These are phyloP conservation scores for Stigmatopora argus DNA, from an alignment of 2,113 vertebrate genomes.

Conservation along the genomic window DNA sequence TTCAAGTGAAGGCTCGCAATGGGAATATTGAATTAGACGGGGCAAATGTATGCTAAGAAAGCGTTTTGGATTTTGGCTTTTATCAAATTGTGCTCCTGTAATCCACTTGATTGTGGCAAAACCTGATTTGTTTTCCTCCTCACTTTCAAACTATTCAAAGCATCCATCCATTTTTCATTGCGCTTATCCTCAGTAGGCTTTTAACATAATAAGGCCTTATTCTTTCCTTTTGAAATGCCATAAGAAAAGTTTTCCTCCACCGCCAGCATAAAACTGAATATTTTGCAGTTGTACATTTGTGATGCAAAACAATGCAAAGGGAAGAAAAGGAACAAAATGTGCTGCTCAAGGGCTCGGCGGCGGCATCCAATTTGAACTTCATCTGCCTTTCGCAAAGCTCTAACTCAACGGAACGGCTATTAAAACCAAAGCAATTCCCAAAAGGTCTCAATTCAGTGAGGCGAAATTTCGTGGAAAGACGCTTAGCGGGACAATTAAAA, in stretches of 20 bases:
- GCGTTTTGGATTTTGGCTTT: no score
- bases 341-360: not conserved
- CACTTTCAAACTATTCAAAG: no score
- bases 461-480: conserved; percentile 42
- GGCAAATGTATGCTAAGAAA: no score
- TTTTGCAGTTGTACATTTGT: conserved; percentile 5
- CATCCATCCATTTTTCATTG: not conserved
- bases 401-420: conserved; percentile 39
- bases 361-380: conserved; percentile 8
- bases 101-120: not conserved
- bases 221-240: not conserved
- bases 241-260: conserved; percentile 34
- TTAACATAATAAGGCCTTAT: not conserved
- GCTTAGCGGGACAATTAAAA: conserved; percentile 54
- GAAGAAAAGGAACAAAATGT: conserved; percentile 1
- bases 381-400: conserved; percentile 21
- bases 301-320: conserved; percentile 6
- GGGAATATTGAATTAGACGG: no score
- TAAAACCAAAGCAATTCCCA: conserved; percentile 50
- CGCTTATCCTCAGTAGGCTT: not conserved
- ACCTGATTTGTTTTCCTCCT: not conserved
- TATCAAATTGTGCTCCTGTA: no score
- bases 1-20: no score
- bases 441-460: conserved; percentile 52
- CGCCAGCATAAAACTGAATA: conserved; percentile 43